Evolutionary conservation across 2,797 vertebrate species (phyloP), one percentile per base, ranked within the genome.

Genomic region (Scleropages formosus): DNA sequence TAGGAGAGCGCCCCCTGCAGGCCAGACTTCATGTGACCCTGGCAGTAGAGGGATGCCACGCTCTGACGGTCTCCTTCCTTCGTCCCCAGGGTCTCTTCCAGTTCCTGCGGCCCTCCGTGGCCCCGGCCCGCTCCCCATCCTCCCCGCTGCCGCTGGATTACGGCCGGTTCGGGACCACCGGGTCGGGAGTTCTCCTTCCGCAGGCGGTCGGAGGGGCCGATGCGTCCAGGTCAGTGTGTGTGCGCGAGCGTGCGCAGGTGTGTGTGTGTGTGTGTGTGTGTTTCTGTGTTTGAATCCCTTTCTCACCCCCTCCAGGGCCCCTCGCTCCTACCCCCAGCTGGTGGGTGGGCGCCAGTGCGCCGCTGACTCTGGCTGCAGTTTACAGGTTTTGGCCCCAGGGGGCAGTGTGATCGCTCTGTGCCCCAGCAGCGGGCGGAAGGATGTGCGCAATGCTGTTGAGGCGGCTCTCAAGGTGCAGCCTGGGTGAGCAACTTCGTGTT

Each of bases 401-500:
- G 92, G 93, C 8, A 8, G 10, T 13, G 75, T 91, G 20, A 53
- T 91, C 0, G 91, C 89, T 11, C 89, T 93, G 0, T 94, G 94
- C 81, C 92, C 95, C 0, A 94, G 95, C 0, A 93, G 94, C 0
- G 91, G 91, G 26, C 75, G 91, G 69, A 96, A 96, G 79, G 95
- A 96, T 0, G 81, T 96, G 18, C 90, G 91, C 0, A 93, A 91
- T 0, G 95, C 95, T 0, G 94, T 96, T 77, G 95, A 96, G 78
- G 91, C 93, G 0, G 94, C 94, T 0, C 84, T 88, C 77, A 95
- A 94, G 86, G 93, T 92, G 10, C 91, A 94, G 26, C 85, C 93
- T 0, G 86, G 93, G 96, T 97, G 84, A 87, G 87, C 44, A 39
- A 16, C 4, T 20, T 56, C 10, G 0, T 39, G n/a, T 24, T 11